Percentiles rank a stretch among this genome's conserved stretches.
Evolutionary conservation across 2,888 invertebrate genomes (phyloP).

Genomic region (Tipula confusa): DNA sequence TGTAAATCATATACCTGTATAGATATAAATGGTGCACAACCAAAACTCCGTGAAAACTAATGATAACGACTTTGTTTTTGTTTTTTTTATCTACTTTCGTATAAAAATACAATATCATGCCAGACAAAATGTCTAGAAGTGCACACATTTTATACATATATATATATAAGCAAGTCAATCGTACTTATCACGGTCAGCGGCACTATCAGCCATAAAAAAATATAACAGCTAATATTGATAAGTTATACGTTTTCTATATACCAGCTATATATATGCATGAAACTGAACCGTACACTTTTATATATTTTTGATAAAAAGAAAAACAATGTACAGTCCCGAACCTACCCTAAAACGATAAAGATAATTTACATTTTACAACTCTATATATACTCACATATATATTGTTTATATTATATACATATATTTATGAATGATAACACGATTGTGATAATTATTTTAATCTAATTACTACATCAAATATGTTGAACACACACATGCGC

Average conservation of each 20-base stretch:
- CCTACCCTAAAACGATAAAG: conserved; percentile 20
- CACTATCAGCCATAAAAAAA: background rate
- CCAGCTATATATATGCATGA: too few species aligned
- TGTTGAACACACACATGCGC: background rate
- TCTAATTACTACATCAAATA: conserved; percentile 7
- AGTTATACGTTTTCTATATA: background rate
- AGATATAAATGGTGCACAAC: background rate
- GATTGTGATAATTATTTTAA: conserved; percentile 25
- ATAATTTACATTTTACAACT: background rate
- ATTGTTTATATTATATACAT: background rate
- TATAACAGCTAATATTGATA: background rate
- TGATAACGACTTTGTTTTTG: background rate
- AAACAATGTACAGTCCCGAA: conserved; percentile 12
- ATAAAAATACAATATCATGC: background rate
- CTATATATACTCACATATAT: too few species aligned
- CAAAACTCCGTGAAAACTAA: background rate
- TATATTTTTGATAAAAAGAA: conserved; percentile 6
- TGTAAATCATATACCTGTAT: too few species aligned
- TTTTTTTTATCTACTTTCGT: background rate
- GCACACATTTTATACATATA: too few species aligned
- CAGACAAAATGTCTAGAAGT: background rate
- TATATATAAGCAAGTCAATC: background rate
- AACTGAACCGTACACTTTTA: conserved; percentile 6
- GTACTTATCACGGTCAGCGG: background rate
- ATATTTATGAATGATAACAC: conserved; percentile 12